Evolutionary conservation across 2,888 invertebrate species (phyloP).

Genomic region (Callinectes sapidus): DNA sequence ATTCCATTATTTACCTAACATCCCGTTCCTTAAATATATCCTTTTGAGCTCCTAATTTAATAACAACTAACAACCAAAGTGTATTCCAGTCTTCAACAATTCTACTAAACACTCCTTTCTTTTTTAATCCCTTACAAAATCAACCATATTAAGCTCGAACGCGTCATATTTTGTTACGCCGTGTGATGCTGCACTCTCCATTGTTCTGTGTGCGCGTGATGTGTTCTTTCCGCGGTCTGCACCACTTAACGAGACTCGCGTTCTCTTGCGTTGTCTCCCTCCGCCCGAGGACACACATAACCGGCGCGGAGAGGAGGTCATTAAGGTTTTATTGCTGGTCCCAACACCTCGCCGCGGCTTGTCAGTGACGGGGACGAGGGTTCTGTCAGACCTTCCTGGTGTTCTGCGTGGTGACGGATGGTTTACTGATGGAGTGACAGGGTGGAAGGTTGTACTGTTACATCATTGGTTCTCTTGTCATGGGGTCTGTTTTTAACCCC

Average conservation of each 20-base stretch:
- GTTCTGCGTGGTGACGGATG: background rate
- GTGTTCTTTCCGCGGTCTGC: background rate
- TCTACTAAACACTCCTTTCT: no score
- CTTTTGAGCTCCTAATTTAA: no score
- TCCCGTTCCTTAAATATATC: no score
- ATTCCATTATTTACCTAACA: no score
- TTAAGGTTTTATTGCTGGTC: slow-evolving; percentile 1
- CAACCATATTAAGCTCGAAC: no score
- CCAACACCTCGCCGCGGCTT: background rate
- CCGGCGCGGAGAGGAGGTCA: background rate
- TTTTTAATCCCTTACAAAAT: no score
- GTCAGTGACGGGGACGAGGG: background rate
- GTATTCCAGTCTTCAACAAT: no score
- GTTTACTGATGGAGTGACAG: background rate
- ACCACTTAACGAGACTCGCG: background rate
- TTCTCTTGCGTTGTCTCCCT: background rate
- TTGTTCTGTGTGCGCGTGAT: background rate
- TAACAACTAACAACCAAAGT: no score
- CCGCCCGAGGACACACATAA: background rate
- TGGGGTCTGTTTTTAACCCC: no score
- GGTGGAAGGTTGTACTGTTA: background rate
- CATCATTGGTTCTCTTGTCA: no score
- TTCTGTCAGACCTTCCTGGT: background rate
- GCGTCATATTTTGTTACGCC: background rate
- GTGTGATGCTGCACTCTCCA: background rate